These are phyloP conservation scores for Brachionus sp. DNA, from an alignment of 1,140 invertebrate genomes.

Conservation along the genomic window DNA sequence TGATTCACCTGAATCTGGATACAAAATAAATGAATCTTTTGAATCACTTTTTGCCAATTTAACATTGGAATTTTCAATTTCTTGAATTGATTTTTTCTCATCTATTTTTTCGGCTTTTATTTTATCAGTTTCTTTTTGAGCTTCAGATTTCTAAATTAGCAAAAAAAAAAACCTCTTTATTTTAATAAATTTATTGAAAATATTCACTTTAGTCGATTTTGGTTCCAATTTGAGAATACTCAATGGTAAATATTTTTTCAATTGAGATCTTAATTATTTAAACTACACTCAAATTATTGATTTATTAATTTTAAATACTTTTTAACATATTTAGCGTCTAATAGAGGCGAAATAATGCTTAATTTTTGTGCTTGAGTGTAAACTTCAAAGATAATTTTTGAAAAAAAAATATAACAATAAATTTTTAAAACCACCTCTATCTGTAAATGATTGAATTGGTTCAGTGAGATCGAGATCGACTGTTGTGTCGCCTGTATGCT, in stretches of 20 bases:
- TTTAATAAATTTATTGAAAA: neutral
- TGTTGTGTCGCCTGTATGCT: neutral
- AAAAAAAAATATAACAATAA: neutral
- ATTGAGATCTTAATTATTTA: neutral
- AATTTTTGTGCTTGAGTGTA: slow-evolving; percentile 43
- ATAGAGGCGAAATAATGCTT: neutral
- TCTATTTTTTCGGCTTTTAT: neutral
- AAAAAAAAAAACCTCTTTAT: neutral
- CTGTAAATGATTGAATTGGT: slow-evolving; percentile 31
- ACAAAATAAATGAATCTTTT: slow-evolving; percentile 31
- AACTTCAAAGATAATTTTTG: neutral
- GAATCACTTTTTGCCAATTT: slow-evolving; percentile 34
- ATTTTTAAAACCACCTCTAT: slow-evolving; percentile 26
- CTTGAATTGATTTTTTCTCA: neutral
- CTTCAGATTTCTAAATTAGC: neutral
- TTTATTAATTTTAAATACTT: neutral
- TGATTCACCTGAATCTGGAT: slow-evolving; percentile 4
- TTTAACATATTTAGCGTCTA: slow-evolving; percentile 45
- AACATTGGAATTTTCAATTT: slow-evolving; percentile 2
- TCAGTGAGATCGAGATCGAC: slow-evolving; percentile 43
- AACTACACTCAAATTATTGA: neutral
- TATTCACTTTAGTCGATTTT: neutral
- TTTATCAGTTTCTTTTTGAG: neutral
- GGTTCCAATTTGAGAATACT: slow-evolving; percentile 33
- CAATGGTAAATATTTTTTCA: slow-evolving; percentile 42